Conservation (phyloP, 1,140 invertebrate genomes). For the Bactericera cockerelli region DNA sequence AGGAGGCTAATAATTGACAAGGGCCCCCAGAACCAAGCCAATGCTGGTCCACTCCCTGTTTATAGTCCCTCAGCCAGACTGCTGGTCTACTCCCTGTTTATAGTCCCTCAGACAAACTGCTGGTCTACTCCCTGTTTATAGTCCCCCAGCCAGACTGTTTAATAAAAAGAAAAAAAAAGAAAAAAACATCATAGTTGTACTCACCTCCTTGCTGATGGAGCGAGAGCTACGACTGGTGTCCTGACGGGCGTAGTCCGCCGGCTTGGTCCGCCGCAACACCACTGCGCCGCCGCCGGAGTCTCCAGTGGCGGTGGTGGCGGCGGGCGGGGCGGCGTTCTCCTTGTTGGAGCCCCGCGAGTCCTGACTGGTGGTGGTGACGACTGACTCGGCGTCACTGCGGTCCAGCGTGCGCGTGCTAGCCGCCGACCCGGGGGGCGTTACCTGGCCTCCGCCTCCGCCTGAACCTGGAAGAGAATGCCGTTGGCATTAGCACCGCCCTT, state of each 20-base stretch:
- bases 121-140: too few species aligned
- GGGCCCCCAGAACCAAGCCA: too few species aligned
- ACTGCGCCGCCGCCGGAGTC: constrained; percentile 31
- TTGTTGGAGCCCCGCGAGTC: constrained; percentile 53
- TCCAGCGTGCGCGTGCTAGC: constrained; percentile 25
- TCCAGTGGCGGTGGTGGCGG: constrained; percentile 31
- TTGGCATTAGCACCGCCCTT: too few species aligned
- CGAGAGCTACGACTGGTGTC: constrained; percentile 24
- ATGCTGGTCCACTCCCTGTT: too few species aligned
- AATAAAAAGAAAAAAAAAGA: too few species aligned
- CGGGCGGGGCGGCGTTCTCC: constrained; percentile 34
- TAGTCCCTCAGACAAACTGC: too few species aligned
- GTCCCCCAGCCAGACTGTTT: too few species aligned
- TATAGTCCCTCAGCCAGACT: too few species aligned
- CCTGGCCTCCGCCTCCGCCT: constrained; percentile 24
- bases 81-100: too few species aligned
- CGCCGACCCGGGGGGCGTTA: constrained; percentile 25
- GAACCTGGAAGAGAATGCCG: too few species aligned
- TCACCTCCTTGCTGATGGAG: constrained; percentile 49
- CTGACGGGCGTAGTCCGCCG: constrained; percentile 32
- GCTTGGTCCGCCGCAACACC: constrained; percentile 39
- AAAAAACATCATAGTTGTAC: too few species aligned
- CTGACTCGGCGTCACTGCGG: constrained; percentile 58
- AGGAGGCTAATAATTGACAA: too few species aligned
- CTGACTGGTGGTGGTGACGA: constrained; percentile 61